phyloP scores from a whole-genome alignment of 2,113 vertebrate species.

The Pteronura brasiliensis region DNA sequence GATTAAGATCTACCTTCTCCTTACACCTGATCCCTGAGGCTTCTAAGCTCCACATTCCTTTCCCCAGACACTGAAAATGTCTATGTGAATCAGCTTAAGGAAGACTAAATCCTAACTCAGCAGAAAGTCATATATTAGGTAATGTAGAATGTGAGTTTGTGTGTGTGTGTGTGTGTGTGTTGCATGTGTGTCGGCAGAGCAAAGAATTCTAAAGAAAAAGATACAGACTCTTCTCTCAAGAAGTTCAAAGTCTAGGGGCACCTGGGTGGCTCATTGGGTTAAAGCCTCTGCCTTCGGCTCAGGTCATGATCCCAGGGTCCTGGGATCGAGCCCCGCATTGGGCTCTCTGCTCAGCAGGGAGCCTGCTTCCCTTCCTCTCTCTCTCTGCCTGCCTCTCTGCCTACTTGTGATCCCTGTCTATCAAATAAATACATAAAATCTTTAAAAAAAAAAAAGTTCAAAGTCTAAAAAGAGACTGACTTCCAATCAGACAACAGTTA shows the following conservation, averaged over 20 bases:
- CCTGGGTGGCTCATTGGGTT: no score
- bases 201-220: constrained; percentile 1
- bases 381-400: no score
- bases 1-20: not conserved
- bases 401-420: no score
- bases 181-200: not conserved
- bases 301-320: no score
- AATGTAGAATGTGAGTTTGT: not conserved
- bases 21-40: not conserved
- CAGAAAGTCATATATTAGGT: not conserved
- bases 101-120: not conserved
- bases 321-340: accelerated
- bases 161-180: not conserved
- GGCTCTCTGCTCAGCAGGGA: no score
- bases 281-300: no score
- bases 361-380: no score
- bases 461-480: not conserved
- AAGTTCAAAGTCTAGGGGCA: not conserved
- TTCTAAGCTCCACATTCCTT: not conserved
- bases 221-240: not conserved
- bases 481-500: not conserved
- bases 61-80: not conserved
- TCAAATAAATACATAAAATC: no score
- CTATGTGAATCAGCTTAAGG: not conserved
- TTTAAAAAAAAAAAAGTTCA: not conserved